Conservation (phyloP, 2,888 invertebrate species). For the Crossocerus cetratus region DNA sequence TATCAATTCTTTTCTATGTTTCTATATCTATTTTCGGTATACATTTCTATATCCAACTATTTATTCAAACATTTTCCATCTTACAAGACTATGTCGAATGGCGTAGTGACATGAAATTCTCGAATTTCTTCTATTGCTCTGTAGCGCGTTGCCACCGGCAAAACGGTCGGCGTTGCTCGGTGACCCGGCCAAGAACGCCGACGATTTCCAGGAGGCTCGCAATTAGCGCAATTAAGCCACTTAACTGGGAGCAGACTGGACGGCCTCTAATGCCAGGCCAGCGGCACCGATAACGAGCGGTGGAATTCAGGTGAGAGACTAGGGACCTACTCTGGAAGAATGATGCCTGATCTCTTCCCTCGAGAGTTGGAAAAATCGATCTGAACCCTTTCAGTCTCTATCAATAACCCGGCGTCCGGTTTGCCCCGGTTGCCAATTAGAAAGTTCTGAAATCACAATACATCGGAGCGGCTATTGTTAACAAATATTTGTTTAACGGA, state of each 20-base stretch:
- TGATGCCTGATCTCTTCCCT: too few species aligned
- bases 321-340: background rate
- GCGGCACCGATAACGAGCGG: slow-evolving; percentile 16
- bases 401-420: too few species aligned
- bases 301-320: slow-evolving; percentile 24
- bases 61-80: too few species aligned
- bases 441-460: background rate
- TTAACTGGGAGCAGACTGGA: slow-evolving; percentile 1
- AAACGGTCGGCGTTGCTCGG: slow-evolving; percentile 22
- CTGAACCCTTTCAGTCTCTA: too few species aligned
- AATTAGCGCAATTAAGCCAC: slow-evolving; percentile 43
- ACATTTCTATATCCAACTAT: too few species aligned
- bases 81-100: too few species aligned
- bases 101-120: too few species aligned
- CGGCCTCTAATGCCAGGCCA: background rate
- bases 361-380: too few species aligned
- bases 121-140: slow-evolving; percentile 18
- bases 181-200: slow-evolving; percentile 46
- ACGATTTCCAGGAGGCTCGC: slow-evolving; percentile 23
- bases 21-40: too few species aligned
- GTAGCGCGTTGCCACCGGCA: slow-evolving; percentile 15
- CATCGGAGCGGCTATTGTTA: too few species aligned
- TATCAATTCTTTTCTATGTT: too few species aligned
- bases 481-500: too few species aligned
- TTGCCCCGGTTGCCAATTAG: background rate